A percentile compares a stretch with the other conserved stretches of the same genome.
phyloP scores from a whole-genome alignment of 1,140 invertebrate species.

The fruit fly (Drosophila melanogaster) region DNA sequence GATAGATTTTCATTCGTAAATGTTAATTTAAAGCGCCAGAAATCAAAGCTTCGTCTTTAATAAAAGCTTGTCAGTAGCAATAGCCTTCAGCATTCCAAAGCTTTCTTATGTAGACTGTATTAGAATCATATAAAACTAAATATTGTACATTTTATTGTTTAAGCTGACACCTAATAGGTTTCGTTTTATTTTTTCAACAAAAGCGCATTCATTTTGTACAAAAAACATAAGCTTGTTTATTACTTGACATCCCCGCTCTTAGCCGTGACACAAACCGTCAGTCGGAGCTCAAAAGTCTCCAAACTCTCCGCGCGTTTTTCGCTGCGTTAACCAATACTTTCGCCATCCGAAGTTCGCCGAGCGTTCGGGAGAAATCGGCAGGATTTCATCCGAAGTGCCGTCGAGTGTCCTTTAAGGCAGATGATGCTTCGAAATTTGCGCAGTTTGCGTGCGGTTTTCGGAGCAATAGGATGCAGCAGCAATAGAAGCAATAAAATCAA shows the following conservation, averaged over 20 bases:
- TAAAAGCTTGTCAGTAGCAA: no score
- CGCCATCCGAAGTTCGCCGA: not conserved
- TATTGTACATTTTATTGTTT: not conserved
- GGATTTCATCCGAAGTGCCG: conserved; percentile 15
- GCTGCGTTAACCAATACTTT: not conserved
- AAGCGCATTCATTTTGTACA: not conserved
- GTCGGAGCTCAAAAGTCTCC: not conserved
- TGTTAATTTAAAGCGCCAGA: not conserved
- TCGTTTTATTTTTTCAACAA: no score
- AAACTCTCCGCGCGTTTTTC: conserved; percentile 11
- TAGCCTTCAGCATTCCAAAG: not conserved
- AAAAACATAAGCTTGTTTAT: not conserved
- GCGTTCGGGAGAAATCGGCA: conserved; percentile 6
- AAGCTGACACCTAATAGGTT: not conserved
- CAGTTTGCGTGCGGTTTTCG: conserved; percentile 80
- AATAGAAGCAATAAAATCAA: conserved; percentile 29
- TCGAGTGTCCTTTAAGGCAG: conserved; percentile 70
- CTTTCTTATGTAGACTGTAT: not conserved
- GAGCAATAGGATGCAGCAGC: conserved; percentile 74
- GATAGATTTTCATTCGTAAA: not conserved
- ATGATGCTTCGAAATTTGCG: conserved; percentile 74
- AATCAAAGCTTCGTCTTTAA: not conserved
- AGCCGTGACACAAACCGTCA: not conserved
- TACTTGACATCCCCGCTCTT: not conserved
- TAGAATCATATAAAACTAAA: not conserved